A percentile compares a stretch with the other conserved stretches of the same genome.
phyloP scores from a whole-genome alignment of 2,797 vertebrate genomes.

The Labeo calbasu region DNA sequence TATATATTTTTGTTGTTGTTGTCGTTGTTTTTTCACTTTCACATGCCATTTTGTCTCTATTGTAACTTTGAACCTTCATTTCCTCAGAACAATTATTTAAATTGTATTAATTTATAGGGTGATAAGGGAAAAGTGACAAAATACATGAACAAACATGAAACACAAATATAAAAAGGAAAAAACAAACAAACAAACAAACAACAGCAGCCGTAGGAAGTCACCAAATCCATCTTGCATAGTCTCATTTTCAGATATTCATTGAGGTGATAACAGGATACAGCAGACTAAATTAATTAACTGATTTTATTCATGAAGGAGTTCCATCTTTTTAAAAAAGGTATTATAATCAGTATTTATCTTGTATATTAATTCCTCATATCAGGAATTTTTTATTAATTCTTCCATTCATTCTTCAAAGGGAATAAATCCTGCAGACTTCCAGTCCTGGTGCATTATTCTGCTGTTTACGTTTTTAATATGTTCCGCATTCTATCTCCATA shows the following conservation, averaged over 20 bases:
- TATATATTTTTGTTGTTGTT: neutral
- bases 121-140: too few species aligned
- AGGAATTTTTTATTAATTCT: neutral
- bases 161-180: neutral
- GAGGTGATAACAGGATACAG: neutral
- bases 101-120: neutral
- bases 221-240: neutral
- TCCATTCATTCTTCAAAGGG: neutral
- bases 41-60: neutral
- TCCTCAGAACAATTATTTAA: neutral
- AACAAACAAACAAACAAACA: constrained; percentile 2
- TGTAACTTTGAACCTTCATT: neutral
- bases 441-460: neutral
- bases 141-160: neutral
- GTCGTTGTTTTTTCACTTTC: neutral
- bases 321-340: neutral
- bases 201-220: neutral
- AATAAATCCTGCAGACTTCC: neutral
- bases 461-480: neutral
- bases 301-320: neutral
- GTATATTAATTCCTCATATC: neutral
- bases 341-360: constrained; percentile 16
- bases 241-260: constrained; percentile 1
- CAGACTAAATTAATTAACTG: constrained; percentile 1
- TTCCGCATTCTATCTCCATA: neutral